phyloP scores from a whole-genome alignment of 2,797 vertebrate genomes.

The Xiphorhynchus erythropygius region DNA sequence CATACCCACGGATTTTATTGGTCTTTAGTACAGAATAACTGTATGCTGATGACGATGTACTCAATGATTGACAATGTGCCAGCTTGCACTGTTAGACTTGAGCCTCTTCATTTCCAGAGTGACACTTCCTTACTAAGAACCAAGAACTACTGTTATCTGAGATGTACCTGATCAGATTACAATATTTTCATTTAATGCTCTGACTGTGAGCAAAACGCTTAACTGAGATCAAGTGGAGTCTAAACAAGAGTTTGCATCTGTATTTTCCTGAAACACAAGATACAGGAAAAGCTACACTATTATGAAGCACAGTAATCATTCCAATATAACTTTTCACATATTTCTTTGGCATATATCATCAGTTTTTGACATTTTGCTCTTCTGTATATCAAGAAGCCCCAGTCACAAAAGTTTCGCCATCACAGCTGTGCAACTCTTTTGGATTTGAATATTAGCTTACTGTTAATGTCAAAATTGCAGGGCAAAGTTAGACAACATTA shows the following conservation, averaged over 20 bases:
- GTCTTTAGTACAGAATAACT: background rate
- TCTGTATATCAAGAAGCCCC: background rate
- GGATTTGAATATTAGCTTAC: background rate
- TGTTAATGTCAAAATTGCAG: background rate
- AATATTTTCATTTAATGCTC: background rate
- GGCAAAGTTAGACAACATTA: background rate
- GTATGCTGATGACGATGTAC: background rate
- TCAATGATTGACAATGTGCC: background rate
- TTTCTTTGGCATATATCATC: background rate
- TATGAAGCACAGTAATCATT: background rate
- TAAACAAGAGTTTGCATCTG: background rate
- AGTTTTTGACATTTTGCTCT: background rate
- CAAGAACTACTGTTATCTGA: background rate
- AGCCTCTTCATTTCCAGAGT: background rate
- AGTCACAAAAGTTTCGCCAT: background rate
- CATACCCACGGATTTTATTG: rapidly evolving
- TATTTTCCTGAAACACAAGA: background rate
- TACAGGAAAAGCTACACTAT: background rate
- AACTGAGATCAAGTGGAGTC: background rate
- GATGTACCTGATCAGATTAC: background rate
- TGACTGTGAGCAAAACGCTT: background rate
- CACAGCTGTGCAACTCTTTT: background rate
- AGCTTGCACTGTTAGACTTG: background rate
- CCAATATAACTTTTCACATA: background rate
- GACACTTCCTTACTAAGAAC: background rate